Conservation (phyloP, 2,797 vertebrate species). For the Diplodus sargus region DNA sequence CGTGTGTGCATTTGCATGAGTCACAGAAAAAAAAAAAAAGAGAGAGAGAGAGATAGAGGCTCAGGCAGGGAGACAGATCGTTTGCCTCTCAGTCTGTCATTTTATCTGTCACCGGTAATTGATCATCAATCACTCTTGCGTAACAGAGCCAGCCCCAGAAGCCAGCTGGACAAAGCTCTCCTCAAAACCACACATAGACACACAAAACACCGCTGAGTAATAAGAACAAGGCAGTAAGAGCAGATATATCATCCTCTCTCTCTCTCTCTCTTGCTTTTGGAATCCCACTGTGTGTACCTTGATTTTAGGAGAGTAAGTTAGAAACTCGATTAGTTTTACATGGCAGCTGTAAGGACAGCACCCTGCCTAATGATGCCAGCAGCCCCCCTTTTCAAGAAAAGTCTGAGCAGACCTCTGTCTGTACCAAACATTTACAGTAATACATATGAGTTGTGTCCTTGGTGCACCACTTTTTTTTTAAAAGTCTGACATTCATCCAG, state of each 20-base stretch:
- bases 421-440: background rate
- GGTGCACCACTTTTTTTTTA: background rate
- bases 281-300: background rate
- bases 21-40: conserved; percentile 28
- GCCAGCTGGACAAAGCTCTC: conserved; percentile 8
- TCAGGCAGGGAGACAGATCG: conserved; percentile 11
- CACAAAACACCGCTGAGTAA: background rate
- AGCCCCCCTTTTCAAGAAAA: background rate
- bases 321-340: background rate
- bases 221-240: background rate
- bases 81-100: conserved; percentile 33
- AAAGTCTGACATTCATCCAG: background rate
- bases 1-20: conserved; percentile 42
- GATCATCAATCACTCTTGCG: conserved; percentile 21
- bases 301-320: background rate
- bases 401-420: background rate
- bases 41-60: background rate
- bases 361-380: background rate
- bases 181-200: background rate
- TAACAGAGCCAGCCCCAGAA: conserved; percentile 1
- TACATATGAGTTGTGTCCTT: background rate
- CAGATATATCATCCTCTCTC: background rate
- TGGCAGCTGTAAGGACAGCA: background rate
- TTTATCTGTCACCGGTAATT: conserved; percentile 31
- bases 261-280: background rate